phyloP scores from a whole-genome alignment of 2,113 vertebrate genomes.

The Turnix velox region DNA sequence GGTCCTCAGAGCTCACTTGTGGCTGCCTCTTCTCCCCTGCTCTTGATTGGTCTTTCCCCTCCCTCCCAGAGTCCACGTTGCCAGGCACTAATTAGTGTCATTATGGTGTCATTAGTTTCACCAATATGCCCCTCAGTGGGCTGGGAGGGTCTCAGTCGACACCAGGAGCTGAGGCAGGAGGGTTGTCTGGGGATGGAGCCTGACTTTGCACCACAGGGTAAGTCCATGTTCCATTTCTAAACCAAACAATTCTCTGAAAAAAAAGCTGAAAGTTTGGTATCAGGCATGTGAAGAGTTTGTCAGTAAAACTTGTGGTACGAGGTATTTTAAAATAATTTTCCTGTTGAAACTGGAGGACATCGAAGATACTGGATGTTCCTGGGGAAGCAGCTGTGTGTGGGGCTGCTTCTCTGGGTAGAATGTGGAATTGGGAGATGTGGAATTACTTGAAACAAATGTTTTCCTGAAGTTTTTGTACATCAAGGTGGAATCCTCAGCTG shows the following conservation, averaged over 20 bases:
- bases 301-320: background rate
- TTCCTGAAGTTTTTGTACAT: background rate
- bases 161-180: background rate
- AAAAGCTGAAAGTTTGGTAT: background rate
- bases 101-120: no score
- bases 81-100: no score
- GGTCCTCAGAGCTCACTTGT: background rate
- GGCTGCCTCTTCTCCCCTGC: background rate
- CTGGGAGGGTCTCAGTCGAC: no score
- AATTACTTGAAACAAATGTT: background rate
- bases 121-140: no score
- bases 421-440: background rate
- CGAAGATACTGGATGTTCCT: background rate
- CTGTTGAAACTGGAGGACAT: background rate
- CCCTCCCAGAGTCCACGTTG: no score
- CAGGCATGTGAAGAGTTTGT: background rate
- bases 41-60: no score
- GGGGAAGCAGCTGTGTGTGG: no score
- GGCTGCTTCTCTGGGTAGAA: no score
- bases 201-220: rapidly evolving
- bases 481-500: background rate
- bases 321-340: background rate
- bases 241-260: background rate
- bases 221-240: background rate
- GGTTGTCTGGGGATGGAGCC: no score